Base-by-base conservation (phyloP, 2,113 vertebrate species). In the Thryonomys swinderianus region DNA sequence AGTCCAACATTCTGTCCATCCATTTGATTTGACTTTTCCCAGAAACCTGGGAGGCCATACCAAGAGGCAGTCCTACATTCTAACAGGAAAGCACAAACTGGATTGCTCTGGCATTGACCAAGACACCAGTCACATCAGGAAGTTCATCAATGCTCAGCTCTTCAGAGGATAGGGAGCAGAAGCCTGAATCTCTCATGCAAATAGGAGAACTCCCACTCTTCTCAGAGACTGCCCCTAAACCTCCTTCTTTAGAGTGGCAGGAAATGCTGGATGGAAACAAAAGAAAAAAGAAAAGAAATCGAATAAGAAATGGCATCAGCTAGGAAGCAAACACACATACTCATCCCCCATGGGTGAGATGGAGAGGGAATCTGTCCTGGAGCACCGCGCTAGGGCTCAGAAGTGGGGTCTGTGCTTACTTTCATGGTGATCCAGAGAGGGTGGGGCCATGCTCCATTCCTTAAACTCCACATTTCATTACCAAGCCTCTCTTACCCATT, bases 251-350 rank as follows among this genome's bases (percentile, higher is more conserved):
- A n/a, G n/a, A 67, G 66, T 67, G 66, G 66, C 66, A 96, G 89
- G 64, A 78, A 95, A 91, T 95, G 85, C 84, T 91, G 64, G 78
- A 42, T 61, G 78, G 17, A 17, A 20, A n/a, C n/a, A n/a, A 20
- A 21, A 61, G 25, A 17, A 61, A 61, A 61, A 61, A 61, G 20
- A 25, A 61, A 61, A 57, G 21, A 25, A 61, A 96, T 98, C 95
- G 82, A 96, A 94, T 85, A 20, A 83, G 64, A 85, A 95, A 95
- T 95, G 89, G 95, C 95, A 93, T 92, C 83, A 85, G 90, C 95
- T 91, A 94, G 95, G 86, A 88, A 79, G 95, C 0, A 83, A 57
- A 40, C 37, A 71, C 3, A 30, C 34, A 51, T 13, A 16, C 14
- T 34, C 96, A 95, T 93, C 87, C 85, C 32, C 37, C 92, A 57